A percentile compares a stretch with the other conserved stretches of the same genome.
Conservation (phyloP, 1,140 invertebrate genomes). For the Drosophila lacertosa region DNA sequence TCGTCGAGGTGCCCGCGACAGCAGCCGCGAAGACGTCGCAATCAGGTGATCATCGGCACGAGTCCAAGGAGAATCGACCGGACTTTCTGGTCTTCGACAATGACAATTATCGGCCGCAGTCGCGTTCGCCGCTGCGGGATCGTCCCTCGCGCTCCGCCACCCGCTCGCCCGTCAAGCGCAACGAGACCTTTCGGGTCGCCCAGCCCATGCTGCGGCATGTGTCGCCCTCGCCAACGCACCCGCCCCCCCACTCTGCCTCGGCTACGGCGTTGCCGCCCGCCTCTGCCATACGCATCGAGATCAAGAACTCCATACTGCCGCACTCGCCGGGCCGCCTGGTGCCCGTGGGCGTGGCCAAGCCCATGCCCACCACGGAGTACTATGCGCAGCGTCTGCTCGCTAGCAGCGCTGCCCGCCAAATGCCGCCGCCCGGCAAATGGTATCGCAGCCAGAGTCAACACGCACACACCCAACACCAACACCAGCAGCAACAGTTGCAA, state of each 20-base stretch:
- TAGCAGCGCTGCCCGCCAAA: constrained; percentile 22
- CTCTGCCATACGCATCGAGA: constrained; percentile 77
- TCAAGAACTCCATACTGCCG: constrained; percentile 80
- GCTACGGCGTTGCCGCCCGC: constrained; percentile 6
- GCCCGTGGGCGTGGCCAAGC: constrained; percentile 80
- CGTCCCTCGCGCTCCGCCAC: constrained; percentile 64
- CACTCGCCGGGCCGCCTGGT: constrained; percentile 73
- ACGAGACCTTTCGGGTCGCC: constrained; percentile 74
- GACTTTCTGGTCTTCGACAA: constrained; percentile 80
- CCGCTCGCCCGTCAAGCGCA: constrained; percentile 80
- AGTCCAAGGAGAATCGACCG: constrained; percentile 73
- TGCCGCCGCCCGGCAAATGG: constrained; percentile 34
- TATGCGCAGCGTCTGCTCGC: constrained; percentile 62
- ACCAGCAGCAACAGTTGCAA: constrained; percentile 1
- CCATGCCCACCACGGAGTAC: constrained; percentile 74
- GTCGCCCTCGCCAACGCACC: constrained; percentile 39
- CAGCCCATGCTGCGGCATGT: constrained; percentile 49
- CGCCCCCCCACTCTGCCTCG: too few relatives aligned
- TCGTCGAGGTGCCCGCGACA: constrained; percentile 73
- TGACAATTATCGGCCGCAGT: constrained; percentile 77
- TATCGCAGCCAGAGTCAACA: constrained; percentile 25
- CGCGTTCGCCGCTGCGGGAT: constrained; percentile 73
- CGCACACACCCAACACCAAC: constrained; percentile 43
- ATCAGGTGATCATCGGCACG: neutral
- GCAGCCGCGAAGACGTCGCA: constrained; percentile 1